Percentiles rank a stretch among this genome's conserved stretches.
Conservation (phyloP, 2,113 vertebrate species). For the Leuciscus idus region DNA sequence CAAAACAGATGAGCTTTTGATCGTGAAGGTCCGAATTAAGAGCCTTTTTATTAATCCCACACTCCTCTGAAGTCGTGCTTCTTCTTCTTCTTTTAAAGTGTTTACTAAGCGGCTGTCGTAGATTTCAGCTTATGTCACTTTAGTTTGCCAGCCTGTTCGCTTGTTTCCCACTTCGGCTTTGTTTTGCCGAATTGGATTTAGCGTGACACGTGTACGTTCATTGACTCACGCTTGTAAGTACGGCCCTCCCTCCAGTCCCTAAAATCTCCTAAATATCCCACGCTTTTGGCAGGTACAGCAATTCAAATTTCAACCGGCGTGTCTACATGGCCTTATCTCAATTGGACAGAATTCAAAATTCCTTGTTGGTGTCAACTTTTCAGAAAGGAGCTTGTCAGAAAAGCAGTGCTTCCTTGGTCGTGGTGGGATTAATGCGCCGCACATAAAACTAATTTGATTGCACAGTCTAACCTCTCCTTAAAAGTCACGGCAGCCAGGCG, state of each 20-base stretch:
- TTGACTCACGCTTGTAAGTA: conserved; percentile 71
- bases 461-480: conserved; percentile 47
- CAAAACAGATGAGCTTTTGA: conserved; percentile 44
- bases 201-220: conserved; percentile 67
- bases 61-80: conserved; percentile 29
- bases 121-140: conserved; percentile 61
- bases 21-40: conserved; percentile 60
- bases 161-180: conserved; percentile 62
- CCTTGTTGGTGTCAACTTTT: conserved; percentile 71
- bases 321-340: conserved; percentile 72
- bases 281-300: conserved; percentile 74
- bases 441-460: conserved; percentile 65
- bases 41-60: conserved; percentile 61
- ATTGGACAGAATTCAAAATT: conserved; percentile 75
- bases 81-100: conserved; percentile 14
- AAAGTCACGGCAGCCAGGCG: conserved; percentile 38
- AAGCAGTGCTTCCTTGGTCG: conserved; percentile 35
- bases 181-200: conserved; percentile 76
- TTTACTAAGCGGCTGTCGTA: conserved; percentile 39
- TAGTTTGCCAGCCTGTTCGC: conserved; percentile 58
- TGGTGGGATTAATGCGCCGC: conserved; percentile 64
- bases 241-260: conserved; percentile 65
- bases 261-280: conserved; percentile 46
- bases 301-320: conserved; percentile 62
- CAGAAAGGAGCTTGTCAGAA: conserved; percentile 55